Base-by-base conservation (phyloP, 2,113 vertebrate species). In the Pyrgilauda ruficollis region DNA sequence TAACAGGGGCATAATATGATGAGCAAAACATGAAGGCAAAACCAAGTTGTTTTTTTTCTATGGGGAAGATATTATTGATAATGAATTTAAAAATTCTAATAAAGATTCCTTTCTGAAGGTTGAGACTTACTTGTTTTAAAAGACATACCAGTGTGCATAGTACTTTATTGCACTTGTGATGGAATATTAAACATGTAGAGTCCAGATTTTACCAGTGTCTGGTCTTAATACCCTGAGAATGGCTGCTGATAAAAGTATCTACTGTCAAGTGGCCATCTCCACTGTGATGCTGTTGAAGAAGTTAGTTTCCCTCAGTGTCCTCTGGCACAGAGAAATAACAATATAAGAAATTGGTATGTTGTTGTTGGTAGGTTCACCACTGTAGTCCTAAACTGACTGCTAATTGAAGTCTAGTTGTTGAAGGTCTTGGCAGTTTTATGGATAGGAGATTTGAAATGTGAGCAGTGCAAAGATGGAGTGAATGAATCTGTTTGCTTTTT, bases 11-110 rank as follows among this genome's bases (percentile, higher is more conserved):
- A 88, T 92, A 93, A 91, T 84, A 95, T 7, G 41, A 66, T 80
- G 47, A 90, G 77, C 87, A 63, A 94, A 95, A 84, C 64, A 78
- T 62, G 81, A 93, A 92, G 47, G 83, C 64, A 82, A 86, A 90
- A 59, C 43, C 47, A 84, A 70, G 13, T 43, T 41, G 62, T 93
- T 94, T 94, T 94, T 94, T 89, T 82, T 37, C 70, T 27, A 30
- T 47, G 41, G 41, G 5, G 11, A 92, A 68, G 59, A n/a, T 75
- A 63, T 28, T 94, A 61, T 43, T 96, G 90, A 50, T 93, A 84
- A 96, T 74, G 27, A 85, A 83, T 84, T 92, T 41, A 26, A 73
- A 79, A 89, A 70, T 87, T 72, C 43, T 87, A 50, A 56, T 74
- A 55, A 47, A 58, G 22, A 23, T 72, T 66, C 33, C 13, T 58